phyloP scores from a whole-genome alignment of 2,113 vertebrate genomes.

The Gorsachius goisagi region DNA sequence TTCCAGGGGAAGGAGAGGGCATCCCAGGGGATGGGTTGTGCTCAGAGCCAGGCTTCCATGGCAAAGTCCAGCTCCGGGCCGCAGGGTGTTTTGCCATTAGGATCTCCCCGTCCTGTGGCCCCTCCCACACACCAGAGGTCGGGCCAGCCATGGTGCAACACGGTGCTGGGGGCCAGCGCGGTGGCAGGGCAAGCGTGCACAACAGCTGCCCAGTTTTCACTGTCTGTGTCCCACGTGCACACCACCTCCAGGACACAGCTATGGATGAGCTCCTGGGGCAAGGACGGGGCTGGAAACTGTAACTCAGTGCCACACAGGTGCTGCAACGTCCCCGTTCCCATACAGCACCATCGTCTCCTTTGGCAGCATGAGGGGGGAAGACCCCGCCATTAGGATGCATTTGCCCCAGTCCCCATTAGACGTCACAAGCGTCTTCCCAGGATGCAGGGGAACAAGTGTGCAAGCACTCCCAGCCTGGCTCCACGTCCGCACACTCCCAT shows the following conservation, averaged over 20 bases:
- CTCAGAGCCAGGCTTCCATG: neutral
- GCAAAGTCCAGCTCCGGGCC: neutral
- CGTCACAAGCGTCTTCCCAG: fast-evolving
- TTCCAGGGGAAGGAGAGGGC: neutral
- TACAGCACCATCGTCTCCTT: neutral
- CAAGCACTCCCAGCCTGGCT: fast-evolving
- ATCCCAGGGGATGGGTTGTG: neutral
- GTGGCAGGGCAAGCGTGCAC: fast-evolving
- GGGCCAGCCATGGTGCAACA: fast-evolving
- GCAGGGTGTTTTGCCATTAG: neutral
- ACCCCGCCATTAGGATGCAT: neutral
- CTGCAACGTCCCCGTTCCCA: fast-evolving
- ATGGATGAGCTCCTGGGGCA: neutral
- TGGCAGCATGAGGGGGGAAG: neutral
- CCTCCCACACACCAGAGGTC: neutral
- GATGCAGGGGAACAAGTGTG: fast-evolving
- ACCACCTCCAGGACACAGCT: neutral
- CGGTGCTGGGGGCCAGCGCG: fast-evolving
- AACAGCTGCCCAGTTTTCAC: fast-evolving
- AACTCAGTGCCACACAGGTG: fast-evolving
- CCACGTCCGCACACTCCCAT: fast-evolving
- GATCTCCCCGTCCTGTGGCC: fast-evolving
- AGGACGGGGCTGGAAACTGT: neutral
- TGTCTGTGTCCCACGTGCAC: neutral
- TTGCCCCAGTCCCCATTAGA: fast-evolving